Evolutionary conservation across 2,113 vertebrate genomes (phyloP).

Genomic region (Carassius auratus): DNA sequence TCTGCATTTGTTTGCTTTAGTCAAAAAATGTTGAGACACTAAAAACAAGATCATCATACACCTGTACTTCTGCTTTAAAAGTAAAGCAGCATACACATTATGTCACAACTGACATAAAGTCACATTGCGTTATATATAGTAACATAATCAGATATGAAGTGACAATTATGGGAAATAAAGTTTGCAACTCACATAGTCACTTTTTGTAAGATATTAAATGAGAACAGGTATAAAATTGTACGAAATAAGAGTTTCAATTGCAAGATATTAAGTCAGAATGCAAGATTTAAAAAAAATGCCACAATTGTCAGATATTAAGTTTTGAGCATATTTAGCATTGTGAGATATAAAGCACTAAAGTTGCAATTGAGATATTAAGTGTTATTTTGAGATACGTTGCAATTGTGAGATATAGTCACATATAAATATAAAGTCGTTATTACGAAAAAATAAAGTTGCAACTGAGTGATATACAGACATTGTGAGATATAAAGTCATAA

Average conservation of each 20-base stretch:
- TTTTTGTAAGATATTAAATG: neutral
- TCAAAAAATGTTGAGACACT: neutral
- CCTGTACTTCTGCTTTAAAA: neutral
- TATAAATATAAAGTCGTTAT: no score
- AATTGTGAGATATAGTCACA: no score
- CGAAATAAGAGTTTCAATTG: no score
- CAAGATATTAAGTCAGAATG: no score
- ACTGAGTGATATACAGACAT: neutral
- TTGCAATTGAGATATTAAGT: no score
- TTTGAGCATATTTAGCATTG: no score
- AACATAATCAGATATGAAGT: neutral
- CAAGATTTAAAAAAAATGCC: no score
- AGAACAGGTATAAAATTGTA: neutral
- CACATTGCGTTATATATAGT: neutral
- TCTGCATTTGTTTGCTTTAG: no score
- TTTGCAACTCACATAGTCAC: neutral
- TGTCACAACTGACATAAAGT: neutral
- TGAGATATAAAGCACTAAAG: no score
- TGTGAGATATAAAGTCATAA: neutral
- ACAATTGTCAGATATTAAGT: no score
- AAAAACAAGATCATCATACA: slow-evolving; percentile 50
- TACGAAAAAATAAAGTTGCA: no score
- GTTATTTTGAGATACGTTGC: no score
- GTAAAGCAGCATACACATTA: neutral
- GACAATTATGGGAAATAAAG: neutral